Conservation (phyloP, 2,113 vertebrate species). For the Rattus rattus region DNA sequence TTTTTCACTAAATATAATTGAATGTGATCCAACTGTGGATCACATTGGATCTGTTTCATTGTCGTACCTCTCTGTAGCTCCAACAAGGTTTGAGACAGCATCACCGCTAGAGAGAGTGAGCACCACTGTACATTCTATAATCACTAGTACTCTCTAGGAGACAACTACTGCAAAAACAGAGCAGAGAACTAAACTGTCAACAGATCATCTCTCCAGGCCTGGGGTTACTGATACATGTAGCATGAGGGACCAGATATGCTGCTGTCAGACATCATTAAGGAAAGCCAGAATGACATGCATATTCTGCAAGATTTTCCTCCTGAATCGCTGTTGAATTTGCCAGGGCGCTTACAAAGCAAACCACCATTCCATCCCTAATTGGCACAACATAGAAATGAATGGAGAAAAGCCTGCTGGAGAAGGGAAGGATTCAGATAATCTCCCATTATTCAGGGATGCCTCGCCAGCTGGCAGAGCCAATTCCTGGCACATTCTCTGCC, state of each 20-base stretch:
- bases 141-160: slow-evolving; percentile 47
- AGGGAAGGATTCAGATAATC: slow-evolving; percentile 73
- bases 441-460: slow-evolving; percentile 78
- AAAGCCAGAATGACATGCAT: slow-evolving; percentile 53
- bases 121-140: slow-evolving; percentile 29
- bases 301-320: slow-evolving; percentile 46
- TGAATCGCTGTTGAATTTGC: slow-evolving; percentile 57
- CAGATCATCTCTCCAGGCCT: slow-evolving; percentile 1
- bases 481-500: slow-evolving; percentile 65
- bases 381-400: slow-evolving; percentile 71
- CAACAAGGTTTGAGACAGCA: background rate
- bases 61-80: background rate
- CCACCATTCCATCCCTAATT: slow-evolving; percentile 68
- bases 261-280: background rate
- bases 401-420: slow-evolving; percentile 73
- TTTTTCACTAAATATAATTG: background rate
- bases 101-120: slow-evolving; percentile 4
- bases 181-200: slow-evolving; percentile 42
- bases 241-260: slow-evolving; percentile 43
- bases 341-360: slow-evolving; percentile 73
- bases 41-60: background rate
- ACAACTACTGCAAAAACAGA: slow-evolving; percentile 24
- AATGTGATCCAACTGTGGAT: background rate
- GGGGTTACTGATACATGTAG: slow-evolving; percentile 12
- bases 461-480: slow-evolving; percentile 80